phyloP scores from a whole-genome alignment of 2,888 invertebrate genomes.

The Willowsia nigromaculata region DNA sequence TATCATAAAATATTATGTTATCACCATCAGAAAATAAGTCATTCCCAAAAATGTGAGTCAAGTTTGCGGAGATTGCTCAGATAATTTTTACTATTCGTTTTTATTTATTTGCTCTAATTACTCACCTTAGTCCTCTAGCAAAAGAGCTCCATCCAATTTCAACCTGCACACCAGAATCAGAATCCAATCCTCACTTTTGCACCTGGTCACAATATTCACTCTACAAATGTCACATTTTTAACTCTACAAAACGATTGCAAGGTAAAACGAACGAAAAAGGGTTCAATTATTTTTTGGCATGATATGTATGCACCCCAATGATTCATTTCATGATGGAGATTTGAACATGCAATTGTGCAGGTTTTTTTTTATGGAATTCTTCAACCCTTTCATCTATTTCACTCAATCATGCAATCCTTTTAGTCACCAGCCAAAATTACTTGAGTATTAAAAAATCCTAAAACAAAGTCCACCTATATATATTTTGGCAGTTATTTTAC shows the following conservation, averaged over 20 bases:
- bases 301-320: not conserved
- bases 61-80: not conserved
- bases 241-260: not conserved
- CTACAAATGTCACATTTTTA: not conserved
- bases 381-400: not conserved
- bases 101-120: constrained; percentile 2
- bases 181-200: too few relatives aligned
- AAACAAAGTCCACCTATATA: not conserved
- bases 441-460: not conserved
- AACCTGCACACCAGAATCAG: not conserved
- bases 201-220: not conserved
- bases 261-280: not conserved
- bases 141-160: not conserved
- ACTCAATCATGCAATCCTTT: not conserved
- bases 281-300: not conserved
- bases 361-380: not conserved
- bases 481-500: not conserved
- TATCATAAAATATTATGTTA: not conserved
- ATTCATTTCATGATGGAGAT: not conserved
- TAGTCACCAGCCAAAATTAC: not conserved
- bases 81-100: not conserved
- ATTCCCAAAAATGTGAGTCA: constrained; percentile 2
- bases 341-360: constrained; percentile 5
- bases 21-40: not conserved
- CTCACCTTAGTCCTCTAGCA: not conserved